Conservation (phyloP, 1,140 invertebrate species). For the Atta texana region DNA sequence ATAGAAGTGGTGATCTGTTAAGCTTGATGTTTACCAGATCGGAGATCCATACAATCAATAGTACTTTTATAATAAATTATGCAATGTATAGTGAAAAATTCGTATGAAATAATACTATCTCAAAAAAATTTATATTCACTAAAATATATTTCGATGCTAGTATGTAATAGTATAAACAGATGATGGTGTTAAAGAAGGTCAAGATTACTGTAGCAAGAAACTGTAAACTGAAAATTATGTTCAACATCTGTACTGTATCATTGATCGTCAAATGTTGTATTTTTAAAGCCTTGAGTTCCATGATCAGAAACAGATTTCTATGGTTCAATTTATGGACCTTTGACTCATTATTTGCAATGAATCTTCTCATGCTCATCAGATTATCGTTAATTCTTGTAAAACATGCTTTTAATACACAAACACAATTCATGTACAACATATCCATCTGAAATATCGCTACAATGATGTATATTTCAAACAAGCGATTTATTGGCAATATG, state of each 20-base stretch:
- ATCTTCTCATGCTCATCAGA: constrained; percentile 64
- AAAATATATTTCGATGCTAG: no score
- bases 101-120: neutral
- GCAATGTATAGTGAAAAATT: neutral
- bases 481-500: neutral
- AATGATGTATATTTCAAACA: constrained; percentile 57
- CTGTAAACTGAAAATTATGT: constrained; percentile 77
- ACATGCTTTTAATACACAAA: constrained; percentile 61
- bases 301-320: constrained; percentile 75
- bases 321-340: constrained; percentile 70
- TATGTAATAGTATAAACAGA: constrained; percentile 77
- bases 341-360: constrained; percentile 58
- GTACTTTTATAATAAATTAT: neutral
- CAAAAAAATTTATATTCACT: no score
- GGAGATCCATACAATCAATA: neutral
- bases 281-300: constrained; percentile 76
- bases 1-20: neutral
- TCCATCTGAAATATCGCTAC: constrained; percentile 74
- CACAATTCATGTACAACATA: constrained; percentile 78
- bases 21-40: neutral
- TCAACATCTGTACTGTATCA: constrained; percentile 75
- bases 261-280: constrained; percentile 77
- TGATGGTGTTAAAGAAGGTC: constrained; percentile 78
- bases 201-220: constrained; percentile 69
- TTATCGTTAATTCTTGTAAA: constrained; percentile 76